Evolutionary conservation across 2,113 vertebrate species (phyloP).

Genomic region (Alouatta palliata): DNA sequence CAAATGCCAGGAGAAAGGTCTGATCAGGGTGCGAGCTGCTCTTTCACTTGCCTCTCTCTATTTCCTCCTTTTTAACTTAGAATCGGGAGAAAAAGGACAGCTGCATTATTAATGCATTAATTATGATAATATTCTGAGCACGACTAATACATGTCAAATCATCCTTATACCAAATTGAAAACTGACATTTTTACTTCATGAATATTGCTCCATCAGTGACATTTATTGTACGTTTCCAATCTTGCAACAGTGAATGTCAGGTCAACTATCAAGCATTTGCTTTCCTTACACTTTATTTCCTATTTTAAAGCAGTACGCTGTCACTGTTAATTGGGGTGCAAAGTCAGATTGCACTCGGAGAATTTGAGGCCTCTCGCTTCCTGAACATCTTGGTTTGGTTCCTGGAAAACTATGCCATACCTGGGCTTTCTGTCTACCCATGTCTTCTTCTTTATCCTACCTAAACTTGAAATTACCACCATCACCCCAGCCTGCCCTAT

Average conservation of each 20-base stretch:
- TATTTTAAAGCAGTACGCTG: slow-evolving; percentile 69
- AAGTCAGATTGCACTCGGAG: slow-evolving; percentile 69
- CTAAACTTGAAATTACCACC: not conserved
- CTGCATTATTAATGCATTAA: slow-evolving; percentile 77
- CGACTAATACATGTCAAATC: slow-evolving; percentile 73
- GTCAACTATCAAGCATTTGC: slow-evolving; percentile 76
- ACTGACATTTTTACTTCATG: slow-evolving; percentile 79
- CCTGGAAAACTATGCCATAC: not conserved
- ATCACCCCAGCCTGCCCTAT: not conserved
- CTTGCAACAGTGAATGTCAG: slow-evolving; percentile 83
- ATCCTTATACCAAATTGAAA: slow-evolving; percentile 80
- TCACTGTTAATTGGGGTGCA: slow-evolving; percentile 78
- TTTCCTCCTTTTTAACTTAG: slow-evolving; percentile 48
- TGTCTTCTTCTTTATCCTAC: not conserved
- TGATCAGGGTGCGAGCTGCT: not conserved
- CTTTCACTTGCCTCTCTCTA: slow-evolving; percentile 52
- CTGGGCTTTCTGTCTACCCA: not conserved
- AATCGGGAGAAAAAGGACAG: slow-evolving; percentile 50
- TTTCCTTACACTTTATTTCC: slow-evolving; percentile 77
- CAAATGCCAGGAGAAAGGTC: not conserved
- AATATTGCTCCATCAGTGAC: slow-evolving; percentile 82
- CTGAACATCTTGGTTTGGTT: not conserved
- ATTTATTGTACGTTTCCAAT: slow-evolving; percentile 81
- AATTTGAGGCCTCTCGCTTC: not conserved
- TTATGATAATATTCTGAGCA: slow-evolving; percentile 75